Conservation (phyloP, 2,888 invertebrate genomes). For the Drosophila vallismaia region DNA sequence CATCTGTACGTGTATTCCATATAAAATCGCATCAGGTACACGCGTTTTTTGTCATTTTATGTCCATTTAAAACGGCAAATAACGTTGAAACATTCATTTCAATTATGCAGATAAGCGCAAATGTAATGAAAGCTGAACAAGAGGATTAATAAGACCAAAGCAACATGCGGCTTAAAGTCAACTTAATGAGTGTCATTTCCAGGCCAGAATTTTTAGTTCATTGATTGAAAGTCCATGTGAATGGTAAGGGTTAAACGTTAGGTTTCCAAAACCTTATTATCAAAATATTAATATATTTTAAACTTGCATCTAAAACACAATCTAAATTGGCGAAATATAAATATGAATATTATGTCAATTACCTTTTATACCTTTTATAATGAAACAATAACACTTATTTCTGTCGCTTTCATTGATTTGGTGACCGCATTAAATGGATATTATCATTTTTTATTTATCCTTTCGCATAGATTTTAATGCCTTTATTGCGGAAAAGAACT, state of each 20-base stretch:
- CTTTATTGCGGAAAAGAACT: constrained; percentile 30
- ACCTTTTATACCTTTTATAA: background rate
- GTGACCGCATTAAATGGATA: constrained; percentile 15
- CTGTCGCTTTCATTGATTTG: constrained; percentile 13
- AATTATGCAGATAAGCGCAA: constrained; percentile 79
- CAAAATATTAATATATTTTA: background rate
- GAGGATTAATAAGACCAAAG: constrained; percentile 66
- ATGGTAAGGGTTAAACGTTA: background rate
- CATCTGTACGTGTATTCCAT: constrained; percentile 53
- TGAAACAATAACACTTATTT: constrained; percentile 22
- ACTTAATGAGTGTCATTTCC: constrained; percentile 64
- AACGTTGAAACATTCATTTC: constrained; percentile 71
- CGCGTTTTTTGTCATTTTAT: constrained; percentile 24
- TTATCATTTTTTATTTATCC: constrained; percentile 7
- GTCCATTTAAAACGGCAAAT: constrained; percentile 59
- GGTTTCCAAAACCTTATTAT: background rate
- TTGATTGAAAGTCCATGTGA: constrained; percentile 46
- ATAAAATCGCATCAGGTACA: constrained; percentile 23
- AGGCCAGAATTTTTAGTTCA: constrained; percentile 22
- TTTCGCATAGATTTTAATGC: constrained; percentile 27
- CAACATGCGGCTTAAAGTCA: constrained; percentile 63
- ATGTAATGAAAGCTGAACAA: constrained; percentile 79
- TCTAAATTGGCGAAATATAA: too few species aligned
- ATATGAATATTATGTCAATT: background rate
- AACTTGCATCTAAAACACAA: background rate